Conservation (phyloP, 2,888 invertebrate species). For the Phrixothrix hirtus region DNA sequence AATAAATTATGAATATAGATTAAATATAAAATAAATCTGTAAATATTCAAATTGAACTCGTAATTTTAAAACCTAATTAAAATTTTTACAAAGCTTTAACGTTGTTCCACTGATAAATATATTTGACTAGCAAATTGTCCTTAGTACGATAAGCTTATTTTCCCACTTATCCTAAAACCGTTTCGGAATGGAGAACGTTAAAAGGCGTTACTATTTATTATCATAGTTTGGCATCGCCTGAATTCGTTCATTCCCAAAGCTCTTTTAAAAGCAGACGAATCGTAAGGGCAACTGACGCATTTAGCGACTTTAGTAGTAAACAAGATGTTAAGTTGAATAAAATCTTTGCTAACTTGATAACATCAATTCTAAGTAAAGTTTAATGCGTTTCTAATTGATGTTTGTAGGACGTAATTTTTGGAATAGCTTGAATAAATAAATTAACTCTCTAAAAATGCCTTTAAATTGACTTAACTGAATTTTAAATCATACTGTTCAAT, state of each 20-base stretch:
- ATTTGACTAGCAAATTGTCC: not conserved
- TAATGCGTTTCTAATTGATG: conserved; percentile 2
- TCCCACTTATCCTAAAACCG: conserved; percentile 12
- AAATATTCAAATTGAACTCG: too few species aligned
- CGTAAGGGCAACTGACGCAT: conserved; percentile 3
- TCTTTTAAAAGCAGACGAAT: conserved; percentile 7
- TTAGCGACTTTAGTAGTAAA: conserved; percentile 18
- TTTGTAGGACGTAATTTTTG: too few species aligned
- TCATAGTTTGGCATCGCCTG: conserved; percentile 18
- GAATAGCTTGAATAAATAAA: too few species aligned
- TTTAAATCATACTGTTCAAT: too few species aligned
- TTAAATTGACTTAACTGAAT: too few species aligned
- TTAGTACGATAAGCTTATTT: conserved; percentile 6
- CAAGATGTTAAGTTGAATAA: conserved; percentile 10
- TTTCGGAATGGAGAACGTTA: conserved; percentile 11
- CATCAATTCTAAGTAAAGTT: not conserved
- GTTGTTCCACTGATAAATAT: not conserved
- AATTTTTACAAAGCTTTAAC: too few species aligned
- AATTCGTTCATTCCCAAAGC: conserved; percentile 15
- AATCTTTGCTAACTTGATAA: conserved; percentile 4
- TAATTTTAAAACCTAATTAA: too few species aligned
- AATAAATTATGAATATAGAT: too few species aligned
- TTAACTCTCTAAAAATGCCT: too few species aligned
- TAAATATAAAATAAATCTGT: too few species aligned
- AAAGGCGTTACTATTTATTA: conserved; percentile 20